Percentiles rank a stretch among this genome's conserved stretches.
Conservation (phyloP, 2,888 invertebrate species). For the Ceriagrion tenellum region DNA sequence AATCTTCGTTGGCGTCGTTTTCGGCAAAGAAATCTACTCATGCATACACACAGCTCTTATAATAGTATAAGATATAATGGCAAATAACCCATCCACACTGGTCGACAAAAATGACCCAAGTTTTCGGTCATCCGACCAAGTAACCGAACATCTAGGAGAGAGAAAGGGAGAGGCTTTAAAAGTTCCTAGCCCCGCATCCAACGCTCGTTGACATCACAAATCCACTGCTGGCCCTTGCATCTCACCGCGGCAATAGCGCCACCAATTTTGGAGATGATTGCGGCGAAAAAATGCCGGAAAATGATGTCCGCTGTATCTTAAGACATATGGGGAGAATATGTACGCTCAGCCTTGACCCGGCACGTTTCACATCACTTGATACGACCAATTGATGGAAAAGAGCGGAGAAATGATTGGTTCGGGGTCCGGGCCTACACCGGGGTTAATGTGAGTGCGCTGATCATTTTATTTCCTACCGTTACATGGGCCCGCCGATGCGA, state of each 20-base stretch:
- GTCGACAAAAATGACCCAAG: too few species aligned
- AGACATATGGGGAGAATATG: background rate
- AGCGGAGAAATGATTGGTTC: background rate
- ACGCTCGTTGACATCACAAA: too few species aligned
- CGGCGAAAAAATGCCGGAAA: background rate
- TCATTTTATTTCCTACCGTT: background rate
- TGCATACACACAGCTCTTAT: too few species aligned
- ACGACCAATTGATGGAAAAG: background rate
- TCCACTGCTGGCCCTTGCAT: background rate
- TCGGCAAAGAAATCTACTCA: too few species aligned
- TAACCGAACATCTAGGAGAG: background rate
- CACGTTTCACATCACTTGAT: background rate
- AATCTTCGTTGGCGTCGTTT: too few species aligned
- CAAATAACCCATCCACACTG: background rate
- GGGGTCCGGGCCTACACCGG: background rate
- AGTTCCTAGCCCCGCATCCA: constrained; percentile 23
- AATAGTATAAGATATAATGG: too few species aligned
- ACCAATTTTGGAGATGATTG: background rate
- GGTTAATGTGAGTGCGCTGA: background rate
- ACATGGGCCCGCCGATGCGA: background rate
- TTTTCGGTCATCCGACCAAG: too few species aligned
- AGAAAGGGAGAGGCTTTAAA: constrained; percentile 17
- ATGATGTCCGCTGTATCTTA: too few species aligned
- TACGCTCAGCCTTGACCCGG: constrained; percentile 3
- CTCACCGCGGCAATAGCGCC: background rate